Conservation (phyloP, 2,888 invertebrate genomes). For the Drosophila acutilabella region DNA sequence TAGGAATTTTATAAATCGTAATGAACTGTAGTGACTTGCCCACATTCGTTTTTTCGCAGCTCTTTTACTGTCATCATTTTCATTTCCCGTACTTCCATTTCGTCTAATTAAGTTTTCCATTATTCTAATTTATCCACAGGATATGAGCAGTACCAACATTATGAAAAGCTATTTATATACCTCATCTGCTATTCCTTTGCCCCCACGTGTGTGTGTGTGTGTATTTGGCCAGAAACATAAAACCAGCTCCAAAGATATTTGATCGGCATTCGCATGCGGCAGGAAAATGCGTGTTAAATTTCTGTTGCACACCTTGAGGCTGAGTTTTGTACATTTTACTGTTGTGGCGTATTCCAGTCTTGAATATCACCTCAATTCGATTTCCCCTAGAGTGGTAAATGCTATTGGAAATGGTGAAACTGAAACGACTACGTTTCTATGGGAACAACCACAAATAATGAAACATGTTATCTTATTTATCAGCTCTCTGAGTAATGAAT, state of each 20-base stretch:
- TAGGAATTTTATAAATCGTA: background rate
- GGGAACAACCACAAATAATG: slow-evolving; percentile 11
- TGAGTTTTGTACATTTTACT: slow-evolving; percentile 7
- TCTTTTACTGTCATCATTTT: background rate
- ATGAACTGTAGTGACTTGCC: background rate
- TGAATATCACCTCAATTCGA: background rate
- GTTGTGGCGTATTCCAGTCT: slow-evolving; percentile 1
- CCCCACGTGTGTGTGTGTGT: slow-evolving; percentile 8
- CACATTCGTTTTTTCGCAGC: background rate
- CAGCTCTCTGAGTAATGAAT: slow-evolving; percentile 53
- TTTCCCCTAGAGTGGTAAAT: slow-evolving; percentile 4
- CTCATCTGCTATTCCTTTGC: slow-evolving; percentile 45
- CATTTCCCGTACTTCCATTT: background rate
- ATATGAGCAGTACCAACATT: slow-evolving; percentile 21
- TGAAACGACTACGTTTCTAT: slow-evolving; percentile 3
- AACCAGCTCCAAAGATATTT: slow-evolving; percentile 26
- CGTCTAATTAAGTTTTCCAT: slow-evolving; percentile 4
- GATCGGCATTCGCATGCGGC: slow-evolving; percentile 5
- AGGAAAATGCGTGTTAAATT: slow-evolving; percentile 16
- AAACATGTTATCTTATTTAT: slow-evolving; percentile 39
- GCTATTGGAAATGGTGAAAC: slow-evolving; percentile 12
- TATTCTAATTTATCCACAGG: slow-evolving; percentile 9
- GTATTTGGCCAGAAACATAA: slow-evolving; percentile 28
- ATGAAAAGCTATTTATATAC: slow-evolving; percentile 15
- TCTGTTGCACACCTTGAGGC: slow-evolving; percentile 42